Conservation (phyloP, 2,113 vertebrate species). For the Rhodinocichla rosea region DNA sequence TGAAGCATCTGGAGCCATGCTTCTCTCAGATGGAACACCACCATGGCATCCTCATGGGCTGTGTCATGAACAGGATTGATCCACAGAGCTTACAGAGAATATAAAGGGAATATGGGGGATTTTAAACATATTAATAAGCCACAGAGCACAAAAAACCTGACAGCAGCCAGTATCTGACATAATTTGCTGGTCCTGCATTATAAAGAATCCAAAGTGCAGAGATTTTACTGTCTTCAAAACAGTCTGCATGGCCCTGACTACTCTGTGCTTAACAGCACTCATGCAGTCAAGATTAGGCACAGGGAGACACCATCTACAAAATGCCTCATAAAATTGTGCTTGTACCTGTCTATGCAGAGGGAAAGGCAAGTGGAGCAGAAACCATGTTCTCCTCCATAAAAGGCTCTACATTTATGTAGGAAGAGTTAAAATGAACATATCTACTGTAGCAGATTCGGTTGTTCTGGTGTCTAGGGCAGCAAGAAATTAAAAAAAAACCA, state of each 20-base stretch:
- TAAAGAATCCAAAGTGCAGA: not conserved
- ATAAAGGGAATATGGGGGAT: not conserved
- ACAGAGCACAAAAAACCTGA: not conserved
- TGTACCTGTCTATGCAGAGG: not conserved
- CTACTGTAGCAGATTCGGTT: not conserved
- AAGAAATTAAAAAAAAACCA: not conserved
- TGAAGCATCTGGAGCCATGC: not conserved
- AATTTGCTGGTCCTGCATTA: not conserved
- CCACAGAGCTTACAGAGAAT: not conserved
- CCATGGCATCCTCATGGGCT: not conserved
- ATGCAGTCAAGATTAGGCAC: not conserved
- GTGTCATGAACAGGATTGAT: rapidly evolving
- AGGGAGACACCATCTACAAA: not conserved
- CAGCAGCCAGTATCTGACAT: not conserved
- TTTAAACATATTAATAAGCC: not conserved
- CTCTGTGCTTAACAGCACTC: not conserved
- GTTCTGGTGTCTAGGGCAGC: not conserved
- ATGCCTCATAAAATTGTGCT: not conserved
- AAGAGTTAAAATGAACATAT: not conserved
- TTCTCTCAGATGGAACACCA: not conserved
- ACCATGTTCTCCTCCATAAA: not conserved
- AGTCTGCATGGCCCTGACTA: not conserved
- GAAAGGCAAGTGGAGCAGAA: not conserved
- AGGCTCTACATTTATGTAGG: not conserved
- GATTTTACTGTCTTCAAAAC: not conserved